phyloP scores from a whole-genome alignment of 2,888 invertebrate species.

The Acanthococcus lagerstroemiae region DNA sequence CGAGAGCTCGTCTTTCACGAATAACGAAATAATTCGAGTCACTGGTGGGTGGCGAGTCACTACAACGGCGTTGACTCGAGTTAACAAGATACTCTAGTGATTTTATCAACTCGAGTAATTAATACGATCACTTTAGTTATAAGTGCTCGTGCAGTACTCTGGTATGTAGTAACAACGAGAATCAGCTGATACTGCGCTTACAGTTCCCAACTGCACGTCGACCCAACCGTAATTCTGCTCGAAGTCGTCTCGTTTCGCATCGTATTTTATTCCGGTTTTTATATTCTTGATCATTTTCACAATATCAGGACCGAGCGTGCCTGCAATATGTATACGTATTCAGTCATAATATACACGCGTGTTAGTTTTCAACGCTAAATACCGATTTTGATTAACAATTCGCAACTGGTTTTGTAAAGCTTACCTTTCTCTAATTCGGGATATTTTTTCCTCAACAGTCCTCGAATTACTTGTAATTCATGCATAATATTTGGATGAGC shows the following conservation, averaged over 20 bases:
- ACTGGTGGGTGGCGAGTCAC: too few relatives aligned
- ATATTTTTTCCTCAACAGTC: conserved; percentile 65
- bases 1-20: too few relatives aligned
- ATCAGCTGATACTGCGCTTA: too few relatives aligned
- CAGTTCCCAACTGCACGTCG: conserved; percentile 53
- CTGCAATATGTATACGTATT: conserved; percentile 40
- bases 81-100: too few relatives aligned
- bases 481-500: conserved; percentile 71
- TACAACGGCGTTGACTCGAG: too few relatives aligned
- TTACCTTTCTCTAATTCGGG: conserved; percentile 48
- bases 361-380: background rate
- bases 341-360: background rate
- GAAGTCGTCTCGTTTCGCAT: conserved; percentile 53
- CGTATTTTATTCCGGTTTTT: conserved; percentile 59
- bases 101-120: too few relatives aligned
- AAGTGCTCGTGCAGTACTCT: too few relatives aligned
- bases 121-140: too few relatives aligned
- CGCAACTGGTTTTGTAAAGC: too few relatives aligned
- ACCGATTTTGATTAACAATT: background rate
- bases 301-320: conserved; percentile 59
- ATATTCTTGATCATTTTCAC: conserved; percentile 53
- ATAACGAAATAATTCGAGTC: too few relatives aligned
- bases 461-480: conserved; percentile 63
- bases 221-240: conserved; percentile 62
- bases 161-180: too few relatives aligned